Evolutionary conservation across 2,113 vertebrate genomes (phyloP).

Genomic region (Epinephelus cyanopodus): DNA sequence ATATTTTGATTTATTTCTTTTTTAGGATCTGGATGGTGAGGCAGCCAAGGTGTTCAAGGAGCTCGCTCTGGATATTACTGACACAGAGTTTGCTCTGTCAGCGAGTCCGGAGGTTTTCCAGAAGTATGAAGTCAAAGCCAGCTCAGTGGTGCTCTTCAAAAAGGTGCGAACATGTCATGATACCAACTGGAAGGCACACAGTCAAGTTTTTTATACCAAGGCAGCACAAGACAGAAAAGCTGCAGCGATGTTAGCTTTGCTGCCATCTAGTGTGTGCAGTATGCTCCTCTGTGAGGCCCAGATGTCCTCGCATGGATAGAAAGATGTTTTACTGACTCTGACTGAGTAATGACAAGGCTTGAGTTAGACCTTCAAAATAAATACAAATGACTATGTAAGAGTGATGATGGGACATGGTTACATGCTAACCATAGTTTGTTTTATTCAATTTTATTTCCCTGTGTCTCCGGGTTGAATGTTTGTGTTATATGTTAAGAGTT

Average conservation of each 20-base stretch:
- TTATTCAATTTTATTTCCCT: no score
- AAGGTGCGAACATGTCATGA: slow-evolving; percentile 81
- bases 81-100: slow-evolving; percentile 86
- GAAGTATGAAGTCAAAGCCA: slow-evolving; percentile 81
- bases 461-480: no score
- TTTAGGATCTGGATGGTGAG: slow-evolving; percentile 84
- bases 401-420: no score
- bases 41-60: slow-evolving; percentile 81
- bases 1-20: background rate
- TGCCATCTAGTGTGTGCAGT: slow-evolving; percentile 36
- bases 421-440: no score
- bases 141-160: slow-evolving; percentile 90
- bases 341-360: no score
- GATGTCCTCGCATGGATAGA: background rate
- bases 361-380: no score
- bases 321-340: background rate
- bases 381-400: no score
- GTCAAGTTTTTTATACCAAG: background rate
- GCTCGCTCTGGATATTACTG: slow-evolving; percentile 77
- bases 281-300: background rate
- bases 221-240: background rate
- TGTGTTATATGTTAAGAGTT: no score
- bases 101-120: slow-evolving; percentile 84
- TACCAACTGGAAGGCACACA: background rate
- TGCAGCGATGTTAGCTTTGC: slow-evolving; percentile 13